phyloP scores from a whole-genome alignment of 2,888 invertebrate genomes.

The Agonopterix arenella region DNA sequence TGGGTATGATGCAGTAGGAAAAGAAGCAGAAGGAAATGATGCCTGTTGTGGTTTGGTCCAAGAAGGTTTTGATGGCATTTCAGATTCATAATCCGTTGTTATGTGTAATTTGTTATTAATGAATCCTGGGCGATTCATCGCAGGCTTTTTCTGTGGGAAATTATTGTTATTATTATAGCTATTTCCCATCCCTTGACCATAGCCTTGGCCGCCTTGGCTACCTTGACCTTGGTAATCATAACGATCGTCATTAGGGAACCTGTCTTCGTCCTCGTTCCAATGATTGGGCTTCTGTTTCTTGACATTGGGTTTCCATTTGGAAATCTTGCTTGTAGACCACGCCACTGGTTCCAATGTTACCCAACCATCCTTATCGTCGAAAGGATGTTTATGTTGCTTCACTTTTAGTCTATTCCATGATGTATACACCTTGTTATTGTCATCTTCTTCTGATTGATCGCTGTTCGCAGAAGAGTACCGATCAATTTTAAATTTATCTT shows the following conservation, averaged over 20 bases:
- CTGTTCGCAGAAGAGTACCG: constrained; percentile 19
- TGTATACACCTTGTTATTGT: constrained; percentile 50
- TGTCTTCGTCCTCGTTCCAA: constrained; percentile 58
- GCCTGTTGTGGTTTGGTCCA: constrained; percentile 51
- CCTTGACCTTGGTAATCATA: constrained; percentile 29
- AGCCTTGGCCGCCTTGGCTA: constrained; percentile 31
- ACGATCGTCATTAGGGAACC: constrained; percentile 34
- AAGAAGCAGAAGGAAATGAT: no score
- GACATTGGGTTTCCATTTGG: constrained; percentile 85
- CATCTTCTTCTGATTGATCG: constrained; percentile 33
- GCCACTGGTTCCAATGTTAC: constrained; percentile 86
- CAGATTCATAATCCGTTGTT: constrained; percentile 48
- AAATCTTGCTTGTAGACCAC: constrained; percentile 88
- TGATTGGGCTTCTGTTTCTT: constrained; percentile 69
- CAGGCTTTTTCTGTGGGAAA: constrained; percentile 50
- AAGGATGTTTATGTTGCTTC: constrained; percentile 76
- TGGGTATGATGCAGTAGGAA: constrained; percentile 27
- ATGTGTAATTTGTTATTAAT: constrained; percentile 58
- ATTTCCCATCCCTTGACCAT: background rate
- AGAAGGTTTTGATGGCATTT: constrained; percentile 58
- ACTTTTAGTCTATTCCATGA: constrained; percentile 73
- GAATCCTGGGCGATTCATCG: constrained; percentile 47
- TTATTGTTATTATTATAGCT: constrained; percentile 15
- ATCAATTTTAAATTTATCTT: constrained; percentile 51
- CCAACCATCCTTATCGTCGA: constrained; percentile 85